These are phyloP conservation scores for Nomada fucata DNA, from an alignment of 2,888 invertebrate species.

Conservation along the genomic window DNA sequence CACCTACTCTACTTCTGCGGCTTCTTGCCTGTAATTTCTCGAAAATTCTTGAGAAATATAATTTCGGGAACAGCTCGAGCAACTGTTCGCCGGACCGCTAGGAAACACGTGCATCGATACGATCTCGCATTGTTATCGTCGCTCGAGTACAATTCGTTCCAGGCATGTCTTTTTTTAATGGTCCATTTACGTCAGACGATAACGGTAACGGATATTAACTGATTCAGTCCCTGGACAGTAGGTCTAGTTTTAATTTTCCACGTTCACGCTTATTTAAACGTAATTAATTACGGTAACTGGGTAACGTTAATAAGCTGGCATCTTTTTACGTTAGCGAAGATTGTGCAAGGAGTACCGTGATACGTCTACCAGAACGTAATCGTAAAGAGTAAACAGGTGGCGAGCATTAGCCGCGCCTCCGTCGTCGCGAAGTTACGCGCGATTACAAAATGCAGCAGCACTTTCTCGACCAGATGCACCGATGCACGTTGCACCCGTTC, in stretches of 20 bases:
- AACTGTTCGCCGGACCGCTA: background rate
- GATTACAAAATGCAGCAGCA: constrained; percentile 54
- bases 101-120: constrained; percentile 31
- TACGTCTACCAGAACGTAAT: background rate
- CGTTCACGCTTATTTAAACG: background rate
- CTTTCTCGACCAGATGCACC: constrained; percentile 59
- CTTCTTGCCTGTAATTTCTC: too few relatives aligned
- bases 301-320: background rate
- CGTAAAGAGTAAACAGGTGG: constrained; percentile 26
- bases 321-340: background rate
- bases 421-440: constrained; percentile 51
- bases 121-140: background rate
- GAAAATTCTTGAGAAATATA: too few relatives aligned
- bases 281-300: constrained; percentile 1
- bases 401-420: constrained; percentile 38
- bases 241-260: background rate
- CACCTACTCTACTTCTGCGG: too few relatives aligned
- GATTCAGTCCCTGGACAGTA: background rate
- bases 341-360: background rate
- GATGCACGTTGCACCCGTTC: constrained; percentile 11
- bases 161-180: background rate
- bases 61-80: background rate
- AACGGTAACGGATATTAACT: background rate
- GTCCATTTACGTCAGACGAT: background rate
- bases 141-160: background rate